Conservation (phyloP, 2,888 invertebrate genomes). For the Apotomis betuletana region DNA sequence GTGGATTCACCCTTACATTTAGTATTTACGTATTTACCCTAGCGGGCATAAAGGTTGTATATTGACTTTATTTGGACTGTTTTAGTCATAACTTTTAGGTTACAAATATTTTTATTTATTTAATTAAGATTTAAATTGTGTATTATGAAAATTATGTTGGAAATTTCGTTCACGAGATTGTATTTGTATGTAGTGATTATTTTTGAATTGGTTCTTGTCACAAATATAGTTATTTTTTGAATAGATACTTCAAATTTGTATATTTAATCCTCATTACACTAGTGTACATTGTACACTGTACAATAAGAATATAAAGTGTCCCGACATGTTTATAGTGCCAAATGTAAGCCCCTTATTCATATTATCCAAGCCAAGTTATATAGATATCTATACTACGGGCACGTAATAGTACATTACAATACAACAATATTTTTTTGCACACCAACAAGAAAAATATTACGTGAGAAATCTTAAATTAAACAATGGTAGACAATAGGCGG, state of each 20-base stretch:
- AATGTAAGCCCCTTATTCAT: constrained; percentile 56
- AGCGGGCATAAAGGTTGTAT: constrained; percentile 37
- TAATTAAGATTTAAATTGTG: constrained; percentile 25
- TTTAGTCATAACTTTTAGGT: constrained; percentile 31
- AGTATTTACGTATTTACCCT: constrained; percentile 13
- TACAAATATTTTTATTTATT: constrained; percentile 33
- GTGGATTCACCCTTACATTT: background rate
- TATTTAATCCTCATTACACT: background rate
- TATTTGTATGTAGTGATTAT: constrained; percentile 15
- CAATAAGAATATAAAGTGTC: constrained; percentile 43
- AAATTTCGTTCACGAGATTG: background rate
- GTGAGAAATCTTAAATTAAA: too few species aligned
- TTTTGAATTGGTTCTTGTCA: constrained; percentile 1
- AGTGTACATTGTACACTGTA: background rate
- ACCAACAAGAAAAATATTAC: too few species aligned
- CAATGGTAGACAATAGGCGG: too few species aligned
- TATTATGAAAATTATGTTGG: constrained; percentile 14
- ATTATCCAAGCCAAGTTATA: background rate
- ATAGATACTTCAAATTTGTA: background rate
- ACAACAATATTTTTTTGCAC: too few species aligned
- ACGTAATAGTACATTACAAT: background rate
- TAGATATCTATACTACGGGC: background rate
- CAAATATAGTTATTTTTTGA: background rate
- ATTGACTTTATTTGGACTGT: constrained; percentile 37
- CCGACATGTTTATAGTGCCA: constrained; percentile 72